A percentile compares a stretch with the other conserved stretches of the same genome.
Conservation (phyloP, 2,888 invertebrate genomes). For the Leistus spinibarbis region DNA sequence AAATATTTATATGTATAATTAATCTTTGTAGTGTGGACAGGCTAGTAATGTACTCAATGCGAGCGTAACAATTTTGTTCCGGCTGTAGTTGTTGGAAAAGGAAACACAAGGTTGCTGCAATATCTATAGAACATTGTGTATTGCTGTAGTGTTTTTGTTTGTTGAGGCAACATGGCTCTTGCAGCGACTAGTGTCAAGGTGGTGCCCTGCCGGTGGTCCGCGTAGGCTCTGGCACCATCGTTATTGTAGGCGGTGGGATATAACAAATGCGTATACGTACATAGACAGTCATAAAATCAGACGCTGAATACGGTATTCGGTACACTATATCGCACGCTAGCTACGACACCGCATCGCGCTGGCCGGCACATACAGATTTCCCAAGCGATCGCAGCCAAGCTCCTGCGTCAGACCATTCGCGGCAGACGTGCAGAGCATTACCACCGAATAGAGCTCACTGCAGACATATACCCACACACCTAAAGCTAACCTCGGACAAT, state of each 20-base stretch:
- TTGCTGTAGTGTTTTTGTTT: slow-evolving; percentile 3
- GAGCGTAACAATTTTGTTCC: neutral
- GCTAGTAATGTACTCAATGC: neutral
- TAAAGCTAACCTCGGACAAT: neutral
- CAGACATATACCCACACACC: neutral
- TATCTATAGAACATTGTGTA: too few species aligned
- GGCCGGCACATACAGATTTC: slow-evolving; percentile 31
- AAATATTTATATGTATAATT: neutral
- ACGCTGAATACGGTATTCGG: slow-evolving; percentile 16
- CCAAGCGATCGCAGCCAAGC: slow-evolving; percentile 22
- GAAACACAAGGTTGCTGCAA: neutral
- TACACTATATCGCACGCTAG: neutral
- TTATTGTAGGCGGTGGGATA: slow-evolving; percentile 6
- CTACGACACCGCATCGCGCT: slow-evolving; percentile 14
- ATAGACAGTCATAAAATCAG: slow-evolving; percentile 14
- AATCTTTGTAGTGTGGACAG: neutral
- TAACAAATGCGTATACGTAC: slow-evolving; percentile 21
- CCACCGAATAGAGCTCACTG: neutral
- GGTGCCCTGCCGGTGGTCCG: slow-evolving; percentile 12
- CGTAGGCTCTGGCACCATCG: slow-evolving; percentile 5
- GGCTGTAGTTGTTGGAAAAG: neutral
- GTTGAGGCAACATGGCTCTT: slow-evolving; percentile 2
- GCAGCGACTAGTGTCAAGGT: slow-evolving; percentile 12
- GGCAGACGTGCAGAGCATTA: slow-evolving; percentile 16
- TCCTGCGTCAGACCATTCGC: slow-evolving; percentile 22